A percentile compares a stretch with the other conserved stretches of the same genome.
These are phyloP conservation scores for Pterostichus niger DNA, from an alignment of 2,888 invertebrate genomes.

Conservation along the genomic window DNA sequence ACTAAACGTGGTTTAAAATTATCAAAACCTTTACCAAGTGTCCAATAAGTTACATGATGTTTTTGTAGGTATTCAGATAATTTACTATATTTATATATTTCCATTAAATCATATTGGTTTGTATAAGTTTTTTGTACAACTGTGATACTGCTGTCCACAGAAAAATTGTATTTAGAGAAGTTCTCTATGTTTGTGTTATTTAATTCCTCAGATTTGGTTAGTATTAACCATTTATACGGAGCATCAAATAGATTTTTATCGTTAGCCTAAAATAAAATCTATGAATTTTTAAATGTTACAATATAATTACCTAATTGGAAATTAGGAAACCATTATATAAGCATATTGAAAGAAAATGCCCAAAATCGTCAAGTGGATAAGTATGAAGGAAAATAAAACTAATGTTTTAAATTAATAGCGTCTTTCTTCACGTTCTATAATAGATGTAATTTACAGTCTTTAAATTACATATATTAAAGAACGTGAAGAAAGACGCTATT, in stretches of 20 bases:
- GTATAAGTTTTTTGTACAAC: background rate
- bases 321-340: too few relatives aligned
- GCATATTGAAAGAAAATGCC: too few relatives aligned
- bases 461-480: too few relatives aligned
- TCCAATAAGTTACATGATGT: slow-evolving; percentile 68
- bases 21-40: slow-evolving; percentile 60
- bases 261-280: slow-evolving; percentile 22
- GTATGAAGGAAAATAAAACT: too few relatives aligned
- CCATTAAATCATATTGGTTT: slow-evolving; percentile 4
- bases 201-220: slow-evolving; percentile 3
- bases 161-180: slow-evolving; percentile 18
- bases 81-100: slow-evolving; percentile 48
- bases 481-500: too few relatives aligned
- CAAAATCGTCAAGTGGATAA: too few relatives aligned
- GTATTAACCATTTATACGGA: slow-evolving; percentile 43
- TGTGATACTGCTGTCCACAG: slow-evolving; percentile 29
- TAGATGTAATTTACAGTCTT: too few relatives aligned
- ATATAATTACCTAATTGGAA: too few relatives aligned
- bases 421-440: too few relatives aligned
- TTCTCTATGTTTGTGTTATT: background rate
- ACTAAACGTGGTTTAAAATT: slow-evolving; percentile 67
- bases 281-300: background rate
- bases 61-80: background rate
- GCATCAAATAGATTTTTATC: slow-evolving; percentile 15
- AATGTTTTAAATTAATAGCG: too few relatives aligned